Evolutionary conservation across 2,888 invertebrate species (phyloP).

Genomic region (Melanostoma mellinum): DNA sequence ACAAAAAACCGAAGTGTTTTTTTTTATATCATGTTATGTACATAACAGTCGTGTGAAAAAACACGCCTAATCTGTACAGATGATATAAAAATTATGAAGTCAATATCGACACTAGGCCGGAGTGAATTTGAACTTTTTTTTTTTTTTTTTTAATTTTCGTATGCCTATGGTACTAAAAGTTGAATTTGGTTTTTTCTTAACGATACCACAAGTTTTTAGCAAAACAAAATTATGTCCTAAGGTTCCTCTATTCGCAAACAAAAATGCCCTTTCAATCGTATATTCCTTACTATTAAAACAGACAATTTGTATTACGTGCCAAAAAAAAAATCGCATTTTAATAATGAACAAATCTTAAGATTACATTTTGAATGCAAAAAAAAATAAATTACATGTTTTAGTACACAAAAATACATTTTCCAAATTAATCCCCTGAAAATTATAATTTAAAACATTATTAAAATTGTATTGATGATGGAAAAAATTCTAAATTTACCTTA

Average conservation of each 20-base stretch:
- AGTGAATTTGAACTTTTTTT: conserved; percentile 1
- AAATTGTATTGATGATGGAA: too few relatives aligned
- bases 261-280: background rate
- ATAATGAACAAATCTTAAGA: background rate
- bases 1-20: too few relatives aligned
- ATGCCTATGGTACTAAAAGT: conserved; percentile 17
- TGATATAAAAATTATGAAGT: too few relatives aligned
- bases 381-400: conserved; percentile 3
- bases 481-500: too few relatives aligned
- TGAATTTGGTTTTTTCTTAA: conserved; percentile 10
- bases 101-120: too few relatives aligned
- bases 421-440: too few relatives aligned
- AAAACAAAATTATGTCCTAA: conserved; percentile 5
- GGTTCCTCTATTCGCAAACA: background rate
- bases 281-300: too few relatives aligned
- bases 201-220: background rate
- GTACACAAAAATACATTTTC: background rate
- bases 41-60: too few relatives aligned
- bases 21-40: too few relatives aligned
- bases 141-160: conserved; percentile 1
- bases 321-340: too few relatives aligned
- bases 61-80: too few relatives aligned
- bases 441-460: too few relatives aligned
- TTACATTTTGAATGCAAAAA: conserved; percentile 4
- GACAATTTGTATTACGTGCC: background rate